Evolutionary conservation across 2,113 vertebrate species (phyloP).

Genomic region (Chascanopsetta lugubris): DNA sequence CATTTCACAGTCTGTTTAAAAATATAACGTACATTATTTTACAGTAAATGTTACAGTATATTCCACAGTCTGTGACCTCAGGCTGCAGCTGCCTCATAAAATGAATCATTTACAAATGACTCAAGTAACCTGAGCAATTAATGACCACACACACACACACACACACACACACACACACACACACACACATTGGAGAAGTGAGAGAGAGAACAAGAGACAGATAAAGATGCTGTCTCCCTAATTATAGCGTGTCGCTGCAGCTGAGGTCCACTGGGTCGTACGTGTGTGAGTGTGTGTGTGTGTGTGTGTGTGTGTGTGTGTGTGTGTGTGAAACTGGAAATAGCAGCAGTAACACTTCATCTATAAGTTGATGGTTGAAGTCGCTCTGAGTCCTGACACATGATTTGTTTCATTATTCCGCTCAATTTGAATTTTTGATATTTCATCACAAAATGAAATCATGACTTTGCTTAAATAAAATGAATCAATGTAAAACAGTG

Average conservation of each 20-base stretch:
- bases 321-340: background rate
- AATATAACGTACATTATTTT: background rate
- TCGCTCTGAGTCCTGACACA: too few relatives aligned
- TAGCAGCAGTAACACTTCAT: background rate
- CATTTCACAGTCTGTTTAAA: too few relatives aligned
- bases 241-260: slow-evolving; percentile 70
- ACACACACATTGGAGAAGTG: slow-evolving; percentile 9
- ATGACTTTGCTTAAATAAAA: too few relatives aligned
- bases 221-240: slow-evolving; percentile 70
- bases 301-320: background rate
- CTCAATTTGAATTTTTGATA: too few relatives aligned
- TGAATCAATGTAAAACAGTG: too few relatives aligned
- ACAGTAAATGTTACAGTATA: background rate
- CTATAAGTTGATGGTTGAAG: too few relatives aligned
- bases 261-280: slow-evolving; percentile 41
- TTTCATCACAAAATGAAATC: too few relatives aligned
- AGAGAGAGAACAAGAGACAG: slow-evolving; percentile 19
- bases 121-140: slow-evolving; percentile 63
- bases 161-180: slow-evolving; percentile 21
- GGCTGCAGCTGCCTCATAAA: slow-evolving; percentile 58
- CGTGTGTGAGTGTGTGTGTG: slow-evolving; percentile 21
- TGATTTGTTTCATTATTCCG: too few relatives aligned
- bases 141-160: slow-evolving; percentile 19
- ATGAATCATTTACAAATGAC: slow-evolving; percentile 65
- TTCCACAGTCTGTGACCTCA: slow-evolving; percentile 27